Base-by-base conservation (phyloP, 2,888 invertebrate species). In the Buathra laborator region DNA sequence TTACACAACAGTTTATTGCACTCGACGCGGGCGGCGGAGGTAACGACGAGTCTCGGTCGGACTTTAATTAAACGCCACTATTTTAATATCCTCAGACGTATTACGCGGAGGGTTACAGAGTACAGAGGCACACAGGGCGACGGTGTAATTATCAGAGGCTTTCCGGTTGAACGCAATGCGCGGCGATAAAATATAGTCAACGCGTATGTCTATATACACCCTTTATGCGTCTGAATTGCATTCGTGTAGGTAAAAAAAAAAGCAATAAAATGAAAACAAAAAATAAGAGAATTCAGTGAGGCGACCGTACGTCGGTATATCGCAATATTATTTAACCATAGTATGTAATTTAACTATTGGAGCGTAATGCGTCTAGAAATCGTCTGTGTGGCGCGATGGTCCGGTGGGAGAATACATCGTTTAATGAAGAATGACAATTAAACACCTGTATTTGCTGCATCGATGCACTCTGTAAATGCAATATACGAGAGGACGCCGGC, bases 51-150 rank as follows among this genome's bases (percentile, higher is more conserved):
- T 82, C 81, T 74, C 56, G 14, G 64, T 62, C 71, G 81, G 79
- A 77, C 87, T 87, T 88, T 90, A 90, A 89, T 90, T 90, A 88
- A 89, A 87, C 86, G 84, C 82, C 87, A 84, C 83, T 83, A 86
- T 88, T 87, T 90, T 87, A 87, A 87, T 88, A 88, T 87, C 83
- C 81, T 68, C 85, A 82, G 85, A 85, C 78, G 77, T 81, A 85
- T 83, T 72, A 82, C 71, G 72, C 74, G 78, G 68, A 48, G 51
- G 72, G 64, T 24, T 53, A 46, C 66, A 24, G 77, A 43, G 4
- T 29, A 67, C 53, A 72, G 62, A 43, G 72, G 12, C 32, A 48
- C 53, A 68, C n/a, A 64, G 56, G 67, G n/a, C 79, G 59, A 76
- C 66, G 62, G 56, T 82, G 85, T 67, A 85, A 82, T 85, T 82